Evolutionary conservation across 2,113 vertebrate species (phyloP), one percentile per base, ranked within the genome.

Genomic region (Anguilla rostrata): DNA sequence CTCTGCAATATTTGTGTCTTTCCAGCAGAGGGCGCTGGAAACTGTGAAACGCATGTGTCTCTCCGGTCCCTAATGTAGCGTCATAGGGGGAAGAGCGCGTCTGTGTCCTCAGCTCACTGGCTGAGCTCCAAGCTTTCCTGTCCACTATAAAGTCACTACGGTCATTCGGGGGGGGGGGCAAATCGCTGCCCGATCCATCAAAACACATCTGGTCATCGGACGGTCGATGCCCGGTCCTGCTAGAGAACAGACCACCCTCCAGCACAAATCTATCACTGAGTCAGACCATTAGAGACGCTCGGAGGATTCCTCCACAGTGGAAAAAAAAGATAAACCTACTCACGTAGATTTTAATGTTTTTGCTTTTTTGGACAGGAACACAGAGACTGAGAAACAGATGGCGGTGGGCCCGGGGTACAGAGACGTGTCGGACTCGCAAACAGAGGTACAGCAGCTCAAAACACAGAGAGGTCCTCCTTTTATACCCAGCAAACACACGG

Each of bases 361-460:
- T 43, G 1, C 34, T 46, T 46, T 46, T 86, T 86, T 90, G 29
- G 53, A 41, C 85, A 98, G 97, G 94, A 97, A 96, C 92, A 96
- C 97, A 94, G 94, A 96, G 87, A 94, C 95, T 80, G 83, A 94
- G 83, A 95, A 87, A 93, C 95, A 97, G 86, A 96, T 95, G 93
- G 94, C 95, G 20, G 95, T 94, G 75, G 96, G 93, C 88, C 94
- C 95, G 85, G 92, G 95, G 66, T 3, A 83, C 83, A 91, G 90
- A 83, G 93, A 94, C 84, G 18, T 83, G 34, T 92, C 92, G 40
- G 93, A 93, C 53, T 90, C 84, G 49, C 83, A 87, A 57, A 81
- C 86, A 16, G 87, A 87, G 84, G 89, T 88, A 87, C 39, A 18
- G 20, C 2, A 66, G 5, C 34, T 34, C 34, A 34, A 8, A 8